Evolutionary conservation across 2,113 vertebrate genomes (phyloP).

Genomic region (Bolborhynchus lineola): DNA sequence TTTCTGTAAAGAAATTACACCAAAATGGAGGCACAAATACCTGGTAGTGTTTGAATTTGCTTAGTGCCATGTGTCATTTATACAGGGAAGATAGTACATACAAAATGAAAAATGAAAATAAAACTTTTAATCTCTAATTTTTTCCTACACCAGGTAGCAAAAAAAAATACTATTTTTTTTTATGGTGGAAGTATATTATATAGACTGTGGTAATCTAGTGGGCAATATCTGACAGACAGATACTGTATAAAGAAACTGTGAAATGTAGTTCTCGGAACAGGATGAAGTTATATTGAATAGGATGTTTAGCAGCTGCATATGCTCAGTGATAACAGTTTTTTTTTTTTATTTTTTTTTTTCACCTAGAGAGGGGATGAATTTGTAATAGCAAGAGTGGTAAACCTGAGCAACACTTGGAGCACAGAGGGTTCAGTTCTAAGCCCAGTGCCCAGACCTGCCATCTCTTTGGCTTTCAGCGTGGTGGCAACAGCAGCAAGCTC

Average conservation of each 20-base stretch:
- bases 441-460: neutral
- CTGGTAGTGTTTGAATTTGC: neutral
- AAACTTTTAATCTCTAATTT: neutral
- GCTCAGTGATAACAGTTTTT: slow-evolving; percentile 31
- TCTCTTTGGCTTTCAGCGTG: neutral
- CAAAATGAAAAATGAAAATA: neutral
- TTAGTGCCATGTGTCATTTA: neutral
- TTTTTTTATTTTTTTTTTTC: neutral
- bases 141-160: neutral
- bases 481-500: neutral
- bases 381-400: slow-evolving; percentile 5
- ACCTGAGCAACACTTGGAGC: slow-evolving; percentile 48
- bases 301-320: slow-evolving; percentile 55
- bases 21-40: neutral
- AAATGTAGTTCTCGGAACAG: slow-evolving; percentile 50
- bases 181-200: slow-evolving; percentile 4
- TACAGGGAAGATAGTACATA: neutral
- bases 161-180: neutral
- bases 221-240: slow-evolving; percentile 65
- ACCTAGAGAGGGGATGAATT: neutral
- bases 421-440: neutral
- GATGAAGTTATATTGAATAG: slow-evolving; percentile 53
- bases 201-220: slow-evolving; percentile 51
- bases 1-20: neutral
- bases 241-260: slow-evolving; percentile 51